Conservation (phyloP, 2,888 invertebrate genomes). For the Drosophila borborema region DNA sequence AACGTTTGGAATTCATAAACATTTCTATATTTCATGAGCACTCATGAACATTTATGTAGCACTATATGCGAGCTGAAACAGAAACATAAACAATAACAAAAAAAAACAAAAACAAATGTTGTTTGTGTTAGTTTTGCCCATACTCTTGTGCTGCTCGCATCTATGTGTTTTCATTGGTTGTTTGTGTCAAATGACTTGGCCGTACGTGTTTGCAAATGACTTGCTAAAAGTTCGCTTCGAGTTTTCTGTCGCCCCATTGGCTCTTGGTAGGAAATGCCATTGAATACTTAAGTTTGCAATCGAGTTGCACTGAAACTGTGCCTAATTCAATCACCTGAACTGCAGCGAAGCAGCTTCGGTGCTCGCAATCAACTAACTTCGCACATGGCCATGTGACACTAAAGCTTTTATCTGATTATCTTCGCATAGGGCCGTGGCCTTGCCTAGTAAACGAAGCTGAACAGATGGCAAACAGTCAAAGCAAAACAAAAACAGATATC, state of each 20-base stretch:
- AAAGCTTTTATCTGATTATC: slow-evolving; percentile 77
- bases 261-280: neutral
- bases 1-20: slow-evolving; percentile 69
- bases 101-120: slow-evolving; percentile 43
- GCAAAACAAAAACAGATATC: slow-evolving; percentile 21
- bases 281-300: slow-evolving; percentile 6
- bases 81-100: slow-evolving; percentile 45
- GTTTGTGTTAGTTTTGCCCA: slow-evolving; percentile 17
- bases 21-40: slow-evolving; percentile 68
- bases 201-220: slow-evolving; percentile 48
- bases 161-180: slow-evolving; percentile 47
- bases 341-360: slow-evolving; percentile 37
- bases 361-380: slow-evolving; percentile 71
- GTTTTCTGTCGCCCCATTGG: slow-evolving; percentile 41
- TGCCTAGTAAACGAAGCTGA: slow-evolving; percentile 42
- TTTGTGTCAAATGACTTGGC: slow-evolving; percentile 27
- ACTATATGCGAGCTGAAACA: slow-evolving; percentile 4
- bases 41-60: slow-evolving; percentile 60
- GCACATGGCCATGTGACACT: slow-evolving; percentile 71
- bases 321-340: slow-evolving; percentile 37
- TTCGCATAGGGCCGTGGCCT: slow-evolving; percentile 54
- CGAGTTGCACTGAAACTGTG: slow-evolving; percentile 18
- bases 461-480: slow-evolving; percentile 66
- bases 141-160: slow-evolving; percentile 7
- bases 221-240: slow-evolving; percentile 59